Conservation (phyloP, 2,797 vertebrate species). For the Coluber constrictor region DNA sequence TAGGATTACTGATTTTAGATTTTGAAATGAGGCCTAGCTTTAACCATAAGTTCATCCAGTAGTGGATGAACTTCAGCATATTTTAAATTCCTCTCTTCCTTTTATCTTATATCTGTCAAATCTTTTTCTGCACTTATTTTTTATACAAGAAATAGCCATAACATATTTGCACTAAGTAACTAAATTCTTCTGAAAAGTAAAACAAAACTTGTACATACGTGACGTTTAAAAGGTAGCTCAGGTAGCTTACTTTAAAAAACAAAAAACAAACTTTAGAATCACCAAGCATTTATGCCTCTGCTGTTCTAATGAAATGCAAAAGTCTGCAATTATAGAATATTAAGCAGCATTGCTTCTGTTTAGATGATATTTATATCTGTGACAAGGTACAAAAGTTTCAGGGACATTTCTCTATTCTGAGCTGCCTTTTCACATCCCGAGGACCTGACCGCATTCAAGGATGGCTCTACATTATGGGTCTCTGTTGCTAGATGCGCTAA, state of each 20-base stretch:
- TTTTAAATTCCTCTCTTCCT: not conserved
- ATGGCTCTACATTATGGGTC: not conserved
- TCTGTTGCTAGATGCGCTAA: not conserved
- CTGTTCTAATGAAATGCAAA: not conserved
- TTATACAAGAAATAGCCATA: conserved; percentile 19
- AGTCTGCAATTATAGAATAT: not conserved
- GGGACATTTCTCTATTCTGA: not conserved
- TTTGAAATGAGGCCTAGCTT: conserved; percentile 38
- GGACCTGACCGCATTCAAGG: accelerated
- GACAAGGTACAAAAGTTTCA: accelerated
- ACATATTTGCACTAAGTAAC: conserved; percentile 24
- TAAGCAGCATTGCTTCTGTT: not conserved
- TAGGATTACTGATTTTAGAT: accelerated
- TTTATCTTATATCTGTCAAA: not conserved
- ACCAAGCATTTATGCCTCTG: not conserved
- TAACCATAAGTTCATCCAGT: not conserved
- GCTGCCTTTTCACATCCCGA: not conserved
- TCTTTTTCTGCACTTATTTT: conserved; percentile 17
- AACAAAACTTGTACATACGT: not conserved
- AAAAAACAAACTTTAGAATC: not conserved
- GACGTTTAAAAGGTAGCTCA: not conserved
- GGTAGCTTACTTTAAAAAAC: not conserved
- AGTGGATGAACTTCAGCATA: conserved; percentile 9
- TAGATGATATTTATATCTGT: not conserved
- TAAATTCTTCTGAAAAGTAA: not conserved